Evolutionary conservation across 1,140 invertebrate genomes (phyloP), one percentile per base, ranked within the genome.

Genomic region (Papilio polytes): DNA sequence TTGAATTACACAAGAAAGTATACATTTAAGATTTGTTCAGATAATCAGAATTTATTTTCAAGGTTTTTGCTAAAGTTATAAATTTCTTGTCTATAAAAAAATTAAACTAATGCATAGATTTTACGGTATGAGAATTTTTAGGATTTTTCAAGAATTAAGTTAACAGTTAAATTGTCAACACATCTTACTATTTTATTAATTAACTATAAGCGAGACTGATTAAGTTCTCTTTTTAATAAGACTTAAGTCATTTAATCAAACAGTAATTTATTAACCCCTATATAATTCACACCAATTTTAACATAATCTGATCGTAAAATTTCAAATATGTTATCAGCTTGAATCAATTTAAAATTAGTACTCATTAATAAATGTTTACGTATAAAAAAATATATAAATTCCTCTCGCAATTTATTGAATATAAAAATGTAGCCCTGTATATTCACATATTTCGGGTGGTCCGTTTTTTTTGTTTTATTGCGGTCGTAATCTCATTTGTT

Each of bases 381-480:
- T 70, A 59, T 63, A 41, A 18, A 41, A 18, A 72, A 53, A 74
- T 15, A 22, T n/a, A 72, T 48, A 51, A 51, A 59, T 22, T 70
- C 15, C 15, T n/a, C 36, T 20, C 31, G 15, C 36, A 77, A 36
- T 31, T 66, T 72, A 46, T 77, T 18, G 48, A 20, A 78, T 48
- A 72, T 46, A 80, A 80, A 77, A 63, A 46, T 22, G 31, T 44
- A 63, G 53, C 83, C 78, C 81, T 84, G 81, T 84, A 81, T 78
- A 56, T 78, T 72, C 74, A 83, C 81, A 63, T 85, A 80, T 81
- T 77, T 81, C 80, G 84, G 84, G 84, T 85, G 84, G 84, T 85
- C 84, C 73, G 80, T 80, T 82, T 82, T 78, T 81, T 81, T 81
- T 76, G 81, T 85, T 85, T 84, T 85, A 85, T 83, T 80, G 56